Evolutionary conservation across 2,113 vertebrate genomes (phyloP), one percentile per base, ranked within the genome.

Genomic region (Setophaga kirtlandii): DNA sequence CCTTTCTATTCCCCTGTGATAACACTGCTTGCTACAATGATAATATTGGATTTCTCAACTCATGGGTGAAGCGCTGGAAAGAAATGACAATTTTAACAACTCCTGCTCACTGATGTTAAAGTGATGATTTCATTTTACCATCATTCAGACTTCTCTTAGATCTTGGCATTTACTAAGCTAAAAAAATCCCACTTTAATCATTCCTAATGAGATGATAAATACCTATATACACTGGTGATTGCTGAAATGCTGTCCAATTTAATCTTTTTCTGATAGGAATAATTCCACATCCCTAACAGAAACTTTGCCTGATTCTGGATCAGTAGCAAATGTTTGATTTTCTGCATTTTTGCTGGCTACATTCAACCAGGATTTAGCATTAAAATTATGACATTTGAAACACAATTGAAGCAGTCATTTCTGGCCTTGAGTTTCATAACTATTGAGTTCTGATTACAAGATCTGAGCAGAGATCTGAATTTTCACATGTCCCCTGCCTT

Each of bases 131-230:
- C 80, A 80, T 83, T 87, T 78, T 31, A 7, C 78, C 84, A 95
- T 94, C 93, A 77, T 63, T 97, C 82, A 94, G 94, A 52, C 39
- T 67, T 93, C 83, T 94, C 90, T 21, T 31, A 95, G 80, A 79
- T 69, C 79, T 80, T 41, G 82, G 87, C 79, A 86, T 87, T 87
- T 81, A 74, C 65, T n/a, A 64, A 89, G 92, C 95, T 91, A 87
- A 96, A 97, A 47, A 95, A 96, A 37, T n/a, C 47, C 53, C 67
- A 73, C 70, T 97, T 97, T 95, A 85, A 96, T 97, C 24, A 90
- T 58, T 83, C 93, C 82, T 96, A 98, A 97, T 23, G 21, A 87
- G 86, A 90, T 96, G 83, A 95, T 78, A 96, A 97, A 97, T 97
- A 86, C 15, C 42, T 65, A 71, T 67, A 70, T 18, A 12, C 71